phyloP scores from a whole-genome alignment of 2,113 vertebrate genomes.

The Leptodactylus fuscus region DNA sequence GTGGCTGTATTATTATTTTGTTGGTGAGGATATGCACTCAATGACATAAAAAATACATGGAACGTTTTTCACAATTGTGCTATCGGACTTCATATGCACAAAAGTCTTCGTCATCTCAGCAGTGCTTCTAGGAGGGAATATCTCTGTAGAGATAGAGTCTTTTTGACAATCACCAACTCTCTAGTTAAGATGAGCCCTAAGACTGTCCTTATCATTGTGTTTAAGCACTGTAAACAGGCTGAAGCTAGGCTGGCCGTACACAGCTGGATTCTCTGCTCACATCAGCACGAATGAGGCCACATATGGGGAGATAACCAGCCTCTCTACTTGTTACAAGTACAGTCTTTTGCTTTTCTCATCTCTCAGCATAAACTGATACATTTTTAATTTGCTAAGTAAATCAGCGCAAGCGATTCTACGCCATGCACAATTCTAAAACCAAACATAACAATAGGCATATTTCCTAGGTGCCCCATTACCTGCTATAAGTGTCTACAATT shows the following conservation, averaged over 20 bases:
- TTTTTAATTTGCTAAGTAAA: neutral
- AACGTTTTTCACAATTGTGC: no score
- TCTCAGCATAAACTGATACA: neutral
- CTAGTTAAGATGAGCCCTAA: neutral
- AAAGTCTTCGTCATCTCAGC: no score
- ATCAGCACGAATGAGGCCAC: conserved; percentile 3
- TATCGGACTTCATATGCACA: no score
- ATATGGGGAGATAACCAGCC: neutral
- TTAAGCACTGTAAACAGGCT: neutral
- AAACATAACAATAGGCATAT: neutral
- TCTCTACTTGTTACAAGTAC: neutral
- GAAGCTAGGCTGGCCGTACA: neutral
- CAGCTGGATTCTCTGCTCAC: neutral
- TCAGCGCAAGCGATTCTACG: neutral
- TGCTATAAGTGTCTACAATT: neutral
- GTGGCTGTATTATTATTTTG: no score
- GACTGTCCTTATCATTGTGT: neutral
- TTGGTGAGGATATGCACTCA: no score
- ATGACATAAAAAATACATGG: no score
- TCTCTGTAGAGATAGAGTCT: no score
- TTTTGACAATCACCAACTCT: no score
- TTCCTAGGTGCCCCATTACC: neutral
- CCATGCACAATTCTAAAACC: neutral
- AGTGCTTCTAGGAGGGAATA: no score
- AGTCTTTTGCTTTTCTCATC: neutral